A percentile compares a stretch with the other conserved stretches of the same genome.
These are phyloP conservation scores for Corythornis vintsioides DNA, from an alignment of 2,113 vertebrate species.

Conservation along the genomic window DNA sequence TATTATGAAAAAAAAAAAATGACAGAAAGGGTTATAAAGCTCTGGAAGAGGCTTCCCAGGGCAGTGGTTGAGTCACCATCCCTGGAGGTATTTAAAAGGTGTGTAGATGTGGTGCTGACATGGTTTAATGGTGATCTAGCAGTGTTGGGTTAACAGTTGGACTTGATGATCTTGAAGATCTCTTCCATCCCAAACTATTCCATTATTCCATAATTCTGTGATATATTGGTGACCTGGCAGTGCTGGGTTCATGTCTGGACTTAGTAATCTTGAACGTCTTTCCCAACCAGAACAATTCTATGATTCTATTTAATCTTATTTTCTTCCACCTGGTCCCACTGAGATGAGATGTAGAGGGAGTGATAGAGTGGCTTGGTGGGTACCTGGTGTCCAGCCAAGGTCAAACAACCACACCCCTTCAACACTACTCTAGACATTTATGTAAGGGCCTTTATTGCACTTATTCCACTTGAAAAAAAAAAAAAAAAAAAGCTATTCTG, in stretches of 20 bases:
- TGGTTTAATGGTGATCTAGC: neutral
- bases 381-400: no score
- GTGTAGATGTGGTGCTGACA: neutral
- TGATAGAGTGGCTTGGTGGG: no score
- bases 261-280: neutral
- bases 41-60: neutral
- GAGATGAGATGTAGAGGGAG: no score
- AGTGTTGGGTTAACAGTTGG: neutral
- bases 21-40: neutral
- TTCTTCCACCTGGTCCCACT: no score
- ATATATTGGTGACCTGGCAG: neutral
- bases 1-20: neutral
- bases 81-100: neutral
- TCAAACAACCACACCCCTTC: neutral
- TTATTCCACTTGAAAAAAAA: neutral
- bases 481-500: neutral
- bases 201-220: neutral
- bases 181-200: neutral
- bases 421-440: neutral
- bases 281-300: neutral
- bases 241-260: neutral
- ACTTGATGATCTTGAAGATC: neutral
- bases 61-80: neutral
- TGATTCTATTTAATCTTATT: neutral
- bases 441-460: neutral